Conservation (phyloP, 2,888 invertebrate genomes). For the Diplolepis rosae region DNA sequence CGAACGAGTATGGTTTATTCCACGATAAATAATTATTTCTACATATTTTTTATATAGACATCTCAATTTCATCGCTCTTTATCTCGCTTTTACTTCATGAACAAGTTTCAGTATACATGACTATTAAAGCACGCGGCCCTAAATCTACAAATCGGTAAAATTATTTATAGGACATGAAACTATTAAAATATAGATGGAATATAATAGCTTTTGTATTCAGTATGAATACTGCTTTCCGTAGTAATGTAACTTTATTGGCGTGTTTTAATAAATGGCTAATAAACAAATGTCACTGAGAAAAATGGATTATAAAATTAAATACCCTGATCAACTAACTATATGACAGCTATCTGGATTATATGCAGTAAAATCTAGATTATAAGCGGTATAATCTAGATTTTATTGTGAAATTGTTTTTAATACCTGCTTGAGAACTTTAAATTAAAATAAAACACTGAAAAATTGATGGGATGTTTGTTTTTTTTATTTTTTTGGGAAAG, state of each 20-base stretch:
- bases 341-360: too few relatives aligned
- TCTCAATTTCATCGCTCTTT: background rate
- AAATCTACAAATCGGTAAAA: background rate
- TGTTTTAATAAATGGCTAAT: background rate
- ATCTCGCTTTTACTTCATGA: too few relatives aligned
- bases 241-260: background rate
- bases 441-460: too few relatives aligned
- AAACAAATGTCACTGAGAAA: too few relatives aligned
- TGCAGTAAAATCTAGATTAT: too few relatives aligned
- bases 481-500: too few relatives aligned
- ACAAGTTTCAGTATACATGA: background rate
- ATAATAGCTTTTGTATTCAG: background rate
- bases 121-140: background rate
- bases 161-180: background rate
- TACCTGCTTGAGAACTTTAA: too few relatives aligned
- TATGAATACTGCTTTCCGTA: background rate
- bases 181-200: background rate
- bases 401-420: too few relatives aligned
- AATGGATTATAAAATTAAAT: too few relatives aligned
- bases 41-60: background rate
- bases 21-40: background rate
- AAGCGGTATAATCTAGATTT: too few relatives aligned
- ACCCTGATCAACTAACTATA: too few relatives aligned
- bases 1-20: background rate
- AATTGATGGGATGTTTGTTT: background rate